A percentile compares a stretch with the other conserved stretches of the same genome.
phyloP scores from a whole-genome alignment of 2,113 vertebrate species.

The Chrysemys picta region DNA sequence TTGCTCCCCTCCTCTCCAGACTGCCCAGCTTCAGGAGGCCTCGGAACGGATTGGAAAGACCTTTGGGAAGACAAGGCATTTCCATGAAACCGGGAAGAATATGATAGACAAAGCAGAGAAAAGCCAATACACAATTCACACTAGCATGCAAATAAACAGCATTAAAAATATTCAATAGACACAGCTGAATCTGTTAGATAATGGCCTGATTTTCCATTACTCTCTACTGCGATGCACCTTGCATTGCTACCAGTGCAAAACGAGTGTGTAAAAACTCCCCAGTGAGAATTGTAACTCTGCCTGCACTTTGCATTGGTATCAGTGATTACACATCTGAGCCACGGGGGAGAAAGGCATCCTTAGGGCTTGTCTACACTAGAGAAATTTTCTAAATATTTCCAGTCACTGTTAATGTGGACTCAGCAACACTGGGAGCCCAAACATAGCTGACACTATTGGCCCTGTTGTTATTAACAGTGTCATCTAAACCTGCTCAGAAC shows the following conservation, averaged over 20 bases:
- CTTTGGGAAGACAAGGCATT: conserved; percentile 56
- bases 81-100: rapidly evolving
- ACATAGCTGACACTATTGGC: not conserved
- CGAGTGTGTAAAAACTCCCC: not conserved
- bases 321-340: not conserved
- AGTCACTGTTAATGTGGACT: rapidly evolving
- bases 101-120: not conserved
- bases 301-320: not conserved
- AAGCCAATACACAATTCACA: rapidly evolving
- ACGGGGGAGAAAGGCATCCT: not conserved
- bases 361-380: not conserved
- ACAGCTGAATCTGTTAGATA: not conserved
- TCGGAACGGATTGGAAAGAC: conserved; percentile 92
- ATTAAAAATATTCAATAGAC: not conserved
- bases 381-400: not conserved
- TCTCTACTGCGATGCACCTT: not conserved
- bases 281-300: not conserved
- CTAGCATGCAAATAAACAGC: not conserved
- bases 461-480: not conserved
- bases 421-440: not conserved
- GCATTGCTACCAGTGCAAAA: not conserved
- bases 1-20: conserved; percentile 84
- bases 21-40: conserved; percentile 94
- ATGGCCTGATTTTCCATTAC: not conserved
- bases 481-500: not conserved